Evolutionary conservation across 2,113 vertebrate species (phyloP).

Genomic region (Barnardius zonarius): DNA sequence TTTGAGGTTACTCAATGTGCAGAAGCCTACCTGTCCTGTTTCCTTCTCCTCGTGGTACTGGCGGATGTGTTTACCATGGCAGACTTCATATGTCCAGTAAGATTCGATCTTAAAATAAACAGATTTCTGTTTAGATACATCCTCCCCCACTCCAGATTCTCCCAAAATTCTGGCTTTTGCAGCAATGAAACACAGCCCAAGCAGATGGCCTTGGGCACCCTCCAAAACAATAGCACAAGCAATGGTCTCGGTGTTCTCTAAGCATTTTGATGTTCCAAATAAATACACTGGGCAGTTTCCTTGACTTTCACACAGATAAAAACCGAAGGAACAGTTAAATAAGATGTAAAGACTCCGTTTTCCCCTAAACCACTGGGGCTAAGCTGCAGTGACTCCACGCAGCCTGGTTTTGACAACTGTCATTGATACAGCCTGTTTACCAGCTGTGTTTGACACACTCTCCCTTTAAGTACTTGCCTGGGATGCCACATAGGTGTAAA

Average conservation of each 20-base stretch:
- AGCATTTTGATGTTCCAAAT: background rate
- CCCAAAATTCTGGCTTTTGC: background rate
- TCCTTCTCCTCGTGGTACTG: conserved; percentile 99
- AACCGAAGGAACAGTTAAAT: background rate
- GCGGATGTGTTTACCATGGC: conserved; percentile 93
- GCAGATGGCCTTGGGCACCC: background rate
- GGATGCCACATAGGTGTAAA: background rate
- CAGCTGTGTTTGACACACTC: background rate
- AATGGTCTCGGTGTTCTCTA: background rate
- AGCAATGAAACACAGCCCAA: background rate
- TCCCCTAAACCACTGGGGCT: background rate
- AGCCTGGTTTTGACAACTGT: background rate
- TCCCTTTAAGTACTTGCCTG: background rate
- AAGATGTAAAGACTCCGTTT: background rate
- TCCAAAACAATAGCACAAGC: background rate
- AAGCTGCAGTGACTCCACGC: background rate
- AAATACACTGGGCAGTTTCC: background rate
- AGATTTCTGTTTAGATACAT: background rate
- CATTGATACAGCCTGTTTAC: background rate
- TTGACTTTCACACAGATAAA: background rate
- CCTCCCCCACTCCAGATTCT: no score
- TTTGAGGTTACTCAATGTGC: background rate
- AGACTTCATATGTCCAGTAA: conserved; percentile 98
- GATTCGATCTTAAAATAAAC: conserved; percentile 88
- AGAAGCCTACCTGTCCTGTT: conserved; percentile 86